Evolutionary conservation across 1,140 invertebrate genomes (phyloP), one percentile per base, ranked within the genome.

Genomic region (Pseudomyrmex sp.): DNA sequence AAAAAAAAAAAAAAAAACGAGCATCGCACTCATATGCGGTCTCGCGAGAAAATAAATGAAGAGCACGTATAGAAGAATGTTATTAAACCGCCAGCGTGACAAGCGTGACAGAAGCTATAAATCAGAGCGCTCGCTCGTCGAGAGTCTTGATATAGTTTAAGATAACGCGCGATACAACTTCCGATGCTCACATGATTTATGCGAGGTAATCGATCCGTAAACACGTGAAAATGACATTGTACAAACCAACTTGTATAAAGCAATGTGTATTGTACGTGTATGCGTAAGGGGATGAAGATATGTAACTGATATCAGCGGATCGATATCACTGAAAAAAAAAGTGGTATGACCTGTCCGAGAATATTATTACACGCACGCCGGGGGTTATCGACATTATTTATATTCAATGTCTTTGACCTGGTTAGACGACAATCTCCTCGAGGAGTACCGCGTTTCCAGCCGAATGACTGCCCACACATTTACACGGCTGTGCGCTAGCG

Each of bases 351-450:
- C 65, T 54, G 76, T 46, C 61, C 13, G 66, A 20, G 13, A 26
- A 46, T 65, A 18, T 65, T 65, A 76, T 80, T 72, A 61, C n/a
- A 80, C 12, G 48, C 35, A 23, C 75, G 20, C 44, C 18, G 18
- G 46, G 13, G 35, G 5, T 35, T 35, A 68, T 68, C 63, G 35
- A 23, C 15, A 15, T 50, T 80, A 80, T 80, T 70, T 80, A 70
- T 80, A 72, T 80, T 72, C 15, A 54, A 59, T 56, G 66, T 23
- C 76, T 80, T 72, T 80, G 66, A 80, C 76, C 76, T 18, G 66
- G 54, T 80, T 80, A 61, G 66, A 52, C 54, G 66, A 56, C 66
- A 72, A 80, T 80, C 56, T 79, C 76, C 35, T 26, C 18, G 73
- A 50, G 13, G 15, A 70, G 44, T 72, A 70, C 68, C 50, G 23